Conservation (phyloP, 2,888 invertebrate genomes). For the Agrotis ipsilon region DNA sequence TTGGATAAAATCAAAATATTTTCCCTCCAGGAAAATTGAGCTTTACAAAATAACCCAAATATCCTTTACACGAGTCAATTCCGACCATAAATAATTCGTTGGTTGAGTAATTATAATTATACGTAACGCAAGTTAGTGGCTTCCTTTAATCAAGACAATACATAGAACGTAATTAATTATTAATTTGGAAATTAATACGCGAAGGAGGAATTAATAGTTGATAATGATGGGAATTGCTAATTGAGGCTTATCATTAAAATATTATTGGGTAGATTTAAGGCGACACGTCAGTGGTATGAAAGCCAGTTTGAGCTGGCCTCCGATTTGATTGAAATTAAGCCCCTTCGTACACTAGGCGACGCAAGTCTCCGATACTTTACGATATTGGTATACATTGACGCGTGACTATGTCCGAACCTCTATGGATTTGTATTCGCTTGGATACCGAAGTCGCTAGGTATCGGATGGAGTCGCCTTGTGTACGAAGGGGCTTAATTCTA, state of each 20-base stretch:
- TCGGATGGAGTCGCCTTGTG: too few relatives aligned
- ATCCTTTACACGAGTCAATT: background rate
- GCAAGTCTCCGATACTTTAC: too few relatives aligned
- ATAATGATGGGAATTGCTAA: background rate
- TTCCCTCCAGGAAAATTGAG: too few relatives aligned
- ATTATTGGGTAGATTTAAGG: too few relatives aligned
- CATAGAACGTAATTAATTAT: conserved; percentile 1
- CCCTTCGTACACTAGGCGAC: too few relatives aligned
- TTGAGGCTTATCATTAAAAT: background rate
- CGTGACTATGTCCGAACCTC: too few relatives aligned
- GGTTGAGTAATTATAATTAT: conserved; percentile 16
- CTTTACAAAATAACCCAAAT: background rate
- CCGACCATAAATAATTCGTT: conserved; percentile 8
- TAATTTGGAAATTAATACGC: conserved; percentile 3
- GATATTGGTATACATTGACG: too few relatives aligned
- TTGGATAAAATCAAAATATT: too few relatives aligned
- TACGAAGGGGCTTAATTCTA: too few relatives aligned
- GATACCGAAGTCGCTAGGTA: too few relatives aligned
- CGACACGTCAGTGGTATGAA: background rate
- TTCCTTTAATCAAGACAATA: conserved; percentile 24
- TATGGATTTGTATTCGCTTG: too few relatives aligned
- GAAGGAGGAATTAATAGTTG: background rate
- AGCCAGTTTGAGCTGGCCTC: background rate
- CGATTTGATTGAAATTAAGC: too few relatives aligned
- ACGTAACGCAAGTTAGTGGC: background rate